Base-by-base conservation (phyloP, 2,888 invertebrate species). In the Leptopterna dolabrata region DNA sequence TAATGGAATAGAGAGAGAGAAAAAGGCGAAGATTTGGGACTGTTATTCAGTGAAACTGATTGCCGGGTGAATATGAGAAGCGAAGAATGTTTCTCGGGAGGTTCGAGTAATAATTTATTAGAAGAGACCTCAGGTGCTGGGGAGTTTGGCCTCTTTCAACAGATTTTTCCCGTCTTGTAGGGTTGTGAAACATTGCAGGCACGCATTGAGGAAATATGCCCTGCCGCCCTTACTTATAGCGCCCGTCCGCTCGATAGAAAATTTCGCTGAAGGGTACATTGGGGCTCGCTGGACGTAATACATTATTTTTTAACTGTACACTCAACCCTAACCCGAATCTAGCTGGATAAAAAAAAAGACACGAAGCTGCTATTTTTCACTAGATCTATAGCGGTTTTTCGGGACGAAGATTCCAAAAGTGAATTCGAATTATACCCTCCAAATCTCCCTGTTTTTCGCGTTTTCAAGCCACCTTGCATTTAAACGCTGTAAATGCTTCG, bases 21-120 rank as follows among this genome's bases (percentile, higher is more conserved):
- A 63, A 24, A 24, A 7, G 63, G 63, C 24, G 63, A 19, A 78
- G 78, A 45, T 45, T 43, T 43, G 78, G 78, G 27, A 43, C 76
- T 45, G 78, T 78, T 78, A 78, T 78, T 78, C 78, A 43, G 43
- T 78, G 78, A 78, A 78, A 78, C 78, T 78, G 78, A 78, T 78
- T 78, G 78, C 78, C 45, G 45, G 63, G 45, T 78, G 78, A 78
- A 78, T 78, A 78, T 78, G 78, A 78, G 78, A 76, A 30, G 36
- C 30, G 76, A 45, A 78, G 63, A 27, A 63, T 63, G 63, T 63
- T 24, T n/a, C 24, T 27, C 3, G 63, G 63, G 63, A 19, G n/a
- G n/a, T 63, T 63, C 63, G 63, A 27, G 63, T 24, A 63, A 63
- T 63, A 63, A 63, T 63, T 63, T 63, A 63, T 63, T 63, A 63